phyloP scores from a whole-genome alignment of 2,888 invertebrate species.

The Synanthedon tipuliformis region DNA sequence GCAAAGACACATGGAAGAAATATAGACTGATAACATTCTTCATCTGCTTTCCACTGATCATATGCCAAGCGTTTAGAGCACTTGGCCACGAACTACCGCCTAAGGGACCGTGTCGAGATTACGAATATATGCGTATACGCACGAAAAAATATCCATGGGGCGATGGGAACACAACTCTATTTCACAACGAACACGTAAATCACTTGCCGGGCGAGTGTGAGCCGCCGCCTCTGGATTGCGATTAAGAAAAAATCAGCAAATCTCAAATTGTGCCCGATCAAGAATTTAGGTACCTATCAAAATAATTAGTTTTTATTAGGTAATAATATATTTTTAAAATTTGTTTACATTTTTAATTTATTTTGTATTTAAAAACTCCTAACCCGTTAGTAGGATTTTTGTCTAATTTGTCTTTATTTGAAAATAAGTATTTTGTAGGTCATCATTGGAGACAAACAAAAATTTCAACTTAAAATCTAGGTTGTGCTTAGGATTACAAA shows the following conservation, averaged over 20 bases:
- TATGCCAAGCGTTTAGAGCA: slow-evolving; percentile 24
- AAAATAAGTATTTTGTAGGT: no score
- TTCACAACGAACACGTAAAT: slow-evolving; percentile 85
- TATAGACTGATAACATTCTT: slow-evolving; percentile 36
- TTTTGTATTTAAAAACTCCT: no score
- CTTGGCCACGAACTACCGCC: slow-evolving; percentile 17
- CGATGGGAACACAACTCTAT: slow-evolving; percentile 82
- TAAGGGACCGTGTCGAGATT: slow-evolving; percentile 55
- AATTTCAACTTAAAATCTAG: no score
- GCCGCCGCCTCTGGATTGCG: slow-evolving; percentile 37
- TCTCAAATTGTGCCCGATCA: no score
- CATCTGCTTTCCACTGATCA: slow-evolving; percentile 38
- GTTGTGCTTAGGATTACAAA: no score
- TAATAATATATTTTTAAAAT: no score
- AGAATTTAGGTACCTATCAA: no score
- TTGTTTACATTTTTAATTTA: no score
- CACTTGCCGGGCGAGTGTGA: slow-evolving; percentile 48
- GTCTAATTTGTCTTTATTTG: no score
- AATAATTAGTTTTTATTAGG: no score
- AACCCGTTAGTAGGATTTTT: no score
- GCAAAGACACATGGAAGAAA: slow-evolving; percentile 35
- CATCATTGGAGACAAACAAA: no score
- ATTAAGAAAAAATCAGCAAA: slow-evolving; percentile 14
- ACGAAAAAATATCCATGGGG: slow-evolving; percentile 93
- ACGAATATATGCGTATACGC: slow-evolving; percentile 82